These are phyloP conservation scores for Laspeyria flexula DNA, from an alignment of 2,888 invertebrate genomes.

Conservation along the genomic window DNA sequence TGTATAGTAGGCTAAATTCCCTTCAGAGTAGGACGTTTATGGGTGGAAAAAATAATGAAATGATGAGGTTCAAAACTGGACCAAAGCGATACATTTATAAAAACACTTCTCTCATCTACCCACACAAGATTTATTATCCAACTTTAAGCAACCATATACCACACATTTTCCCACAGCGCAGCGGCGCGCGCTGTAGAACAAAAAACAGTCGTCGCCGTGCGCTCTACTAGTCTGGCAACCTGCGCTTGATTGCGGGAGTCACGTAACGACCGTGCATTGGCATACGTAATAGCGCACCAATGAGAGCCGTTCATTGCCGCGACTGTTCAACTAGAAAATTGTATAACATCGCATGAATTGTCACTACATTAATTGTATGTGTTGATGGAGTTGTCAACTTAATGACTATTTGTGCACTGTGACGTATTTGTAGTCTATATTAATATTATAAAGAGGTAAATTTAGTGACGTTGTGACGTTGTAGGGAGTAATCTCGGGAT, in stretches of 20 bases:
- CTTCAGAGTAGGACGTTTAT: no score
- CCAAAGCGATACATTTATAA: no score
- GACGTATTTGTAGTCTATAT: no score
- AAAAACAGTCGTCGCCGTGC: slow-evolving; percentile 15
- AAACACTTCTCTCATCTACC: no score
- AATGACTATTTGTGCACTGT: neutral
- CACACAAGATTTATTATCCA: neutral
- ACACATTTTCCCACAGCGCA: slow-evolving; percentile 16
- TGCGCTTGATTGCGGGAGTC: slow-evolving; percentile 32
- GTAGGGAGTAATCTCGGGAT: no score
- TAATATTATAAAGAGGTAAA: no score
- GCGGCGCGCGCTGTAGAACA: slow-evolving; percentile 18
- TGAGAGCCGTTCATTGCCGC: slow-evolving; percentile 26
- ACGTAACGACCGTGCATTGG: slow-evolving; percentile 39
- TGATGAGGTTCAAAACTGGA: no score
- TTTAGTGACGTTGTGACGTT: no score
- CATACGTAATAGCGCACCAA: slow-evolving; percentile 41
- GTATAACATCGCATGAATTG: slow-evolving; percentile 23
- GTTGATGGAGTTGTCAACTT: slow-evolving; percentile 7
- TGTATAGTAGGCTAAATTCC: no score
- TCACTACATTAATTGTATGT: slow-evolving; percentile 16
- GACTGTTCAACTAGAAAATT: slow-evolving; percentile 42
- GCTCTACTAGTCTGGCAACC: slow-evolving; percentile 3
- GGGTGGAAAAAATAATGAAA: no score
- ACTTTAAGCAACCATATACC: neutral